Evolutionary conservation across 2,113 vertebrate species (phyloP).

Genomic region (Pachypanchax playfairii): DNA sequence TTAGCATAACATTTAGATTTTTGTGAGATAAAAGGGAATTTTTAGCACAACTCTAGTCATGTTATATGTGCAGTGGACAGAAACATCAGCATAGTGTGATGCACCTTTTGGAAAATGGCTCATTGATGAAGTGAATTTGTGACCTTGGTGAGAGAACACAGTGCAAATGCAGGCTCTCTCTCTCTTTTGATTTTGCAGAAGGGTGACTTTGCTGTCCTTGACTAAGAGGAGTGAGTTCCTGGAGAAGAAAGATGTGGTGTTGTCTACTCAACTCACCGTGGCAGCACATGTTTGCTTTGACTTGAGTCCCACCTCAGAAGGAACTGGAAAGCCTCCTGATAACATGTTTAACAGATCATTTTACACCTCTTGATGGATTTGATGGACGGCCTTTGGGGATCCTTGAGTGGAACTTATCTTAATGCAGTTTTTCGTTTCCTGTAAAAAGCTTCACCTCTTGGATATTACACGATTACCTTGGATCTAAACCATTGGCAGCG

Average conservation of each 20-base stretch:
- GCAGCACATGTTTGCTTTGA: conserved; percentile 60
- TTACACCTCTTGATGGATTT: conserved; percentile 60
- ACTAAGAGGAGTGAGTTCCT: conserved; percentile 33
- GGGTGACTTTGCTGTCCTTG: conserved; percentile 58
- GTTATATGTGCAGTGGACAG: conserved; percentile 46
- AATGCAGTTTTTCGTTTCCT: conserved; percentile 27
- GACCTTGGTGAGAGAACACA: conserved; percentile 59
- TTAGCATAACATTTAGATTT: conserved; percentile 38
- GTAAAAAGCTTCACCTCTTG: conserved; percentile 57
- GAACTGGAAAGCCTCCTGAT: conserved; percentile 50
- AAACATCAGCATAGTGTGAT: conserved; percentile 24
- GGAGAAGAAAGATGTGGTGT: conserved; percentile 67
- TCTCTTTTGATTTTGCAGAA: conserved; percentile 68
- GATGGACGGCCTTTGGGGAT: conserved; percentile 65
- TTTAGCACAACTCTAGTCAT: conserved; percentile 46
- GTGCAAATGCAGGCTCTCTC: conserved; percentile 66
- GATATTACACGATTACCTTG: conserved; percentile 61
- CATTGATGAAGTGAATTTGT: conserved; percentile 56
- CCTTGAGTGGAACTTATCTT: conserved; percentile 53
- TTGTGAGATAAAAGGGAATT: conserved; percentile 45
- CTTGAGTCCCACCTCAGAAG: conserved; percentile 55
- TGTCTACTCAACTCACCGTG: conserved; percentile 49
- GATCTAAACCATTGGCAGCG: conserved; percentile 54
- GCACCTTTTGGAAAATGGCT: conserved; percentile 38
- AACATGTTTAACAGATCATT: conserved; percentile 45